These are phyloP conservation scores for Scortum barcoo DNA, from an alignment of 2,113 vertebrate species.

Conservation along the genomic window DNA sequence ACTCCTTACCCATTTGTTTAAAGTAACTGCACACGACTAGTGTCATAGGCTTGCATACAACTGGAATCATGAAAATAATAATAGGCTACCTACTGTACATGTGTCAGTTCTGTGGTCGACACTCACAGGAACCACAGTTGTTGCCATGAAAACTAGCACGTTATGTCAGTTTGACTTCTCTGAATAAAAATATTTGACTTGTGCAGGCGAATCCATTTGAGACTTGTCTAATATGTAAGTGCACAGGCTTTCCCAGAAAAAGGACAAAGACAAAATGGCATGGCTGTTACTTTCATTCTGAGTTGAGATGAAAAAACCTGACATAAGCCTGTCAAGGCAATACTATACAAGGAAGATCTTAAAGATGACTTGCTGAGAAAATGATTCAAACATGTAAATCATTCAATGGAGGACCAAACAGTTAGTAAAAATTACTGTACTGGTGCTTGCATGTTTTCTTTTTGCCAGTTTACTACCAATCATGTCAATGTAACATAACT, in stretches of 20 bases:
- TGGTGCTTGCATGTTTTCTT: background rate
- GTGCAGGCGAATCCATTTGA: constrained; percentile 24
- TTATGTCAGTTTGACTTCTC: constrained; percentile 21
- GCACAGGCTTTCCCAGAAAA: constrained; percentile 20
- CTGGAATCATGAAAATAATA: background rate
- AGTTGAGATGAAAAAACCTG: constrained; percentile 38
- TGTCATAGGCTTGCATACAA: constrained; percentile 40
- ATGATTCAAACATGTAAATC: constrained; percentile 27
- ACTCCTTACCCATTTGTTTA: constrained; percentile 41
- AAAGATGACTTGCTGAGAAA: constrained; percentile 11
- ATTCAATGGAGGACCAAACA: background rate
- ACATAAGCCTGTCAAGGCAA: constrained; percentile 27
- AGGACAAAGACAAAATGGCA: constrained; percentile 28
- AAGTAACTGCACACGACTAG: constrained; percentile 45
- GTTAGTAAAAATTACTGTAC: background rate
- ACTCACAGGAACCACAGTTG: constrained; percentile 6
- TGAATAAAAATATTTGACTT: background rate
- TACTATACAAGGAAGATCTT: constrained; percentile 32
- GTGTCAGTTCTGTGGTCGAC: constrained; percentile 14
- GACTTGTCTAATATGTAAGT: constrained; percentile 10
- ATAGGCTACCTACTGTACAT: constrained; percentile 6
- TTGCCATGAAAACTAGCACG: constrained; percentile 5
- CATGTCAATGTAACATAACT: background rate
- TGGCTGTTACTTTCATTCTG: constrained; percentile 22
- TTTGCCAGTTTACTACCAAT: constrained; percentile 18